These are phyloP conservation scores for Aporophyla nigra DNA, from an alignment of 2,888 invertebrate genomes.

Conservation along the genomic window DNA sequence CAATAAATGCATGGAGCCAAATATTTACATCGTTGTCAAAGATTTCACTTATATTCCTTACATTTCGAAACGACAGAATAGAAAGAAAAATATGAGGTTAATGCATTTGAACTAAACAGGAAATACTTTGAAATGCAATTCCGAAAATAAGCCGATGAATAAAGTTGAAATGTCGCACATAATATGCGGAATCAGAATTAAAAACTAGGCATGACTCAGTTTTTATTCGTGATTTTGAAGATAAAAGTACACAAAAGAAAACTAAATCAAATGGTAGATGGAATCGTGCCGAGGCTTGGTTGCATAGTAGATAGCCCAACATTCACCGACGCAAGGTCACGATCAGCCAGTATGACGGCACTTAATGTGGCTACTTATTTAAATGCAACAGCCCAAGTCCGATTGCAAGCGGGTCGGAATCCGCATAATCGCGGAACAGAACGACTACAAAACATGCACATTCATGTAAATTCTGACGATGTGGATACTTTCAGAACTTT, in stretches of 20 bases:
- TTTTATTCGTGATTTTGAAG: constrained; percentile 17
- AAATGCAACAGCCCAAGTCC: constrained; percentile 67
- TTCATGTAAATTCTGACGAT: constrained; percentile 20
- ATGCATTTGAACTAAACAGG: constrained; percentile 36
- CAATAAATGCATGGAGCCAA: constrained; percentile 71
- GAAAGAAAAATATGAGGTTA: constrained; percentile 17
- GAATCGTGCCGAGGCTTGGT: constrained; percentile 67
- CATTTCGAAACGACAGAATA: constrained; percentile 24
- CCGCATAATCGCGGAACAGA: constrained; percentile 40
- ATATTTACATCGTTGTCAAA: constrained; percentile 66
- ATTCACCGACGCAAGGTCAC: constrained; percentile 80
- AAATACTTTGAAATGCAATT: constrained; percentile 24
- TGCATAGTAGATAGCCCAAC: constrained; percentile 61
- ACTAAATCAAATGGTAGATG: constrained; percentile 44
- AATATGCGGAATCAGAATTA: constrained; percentile 1
- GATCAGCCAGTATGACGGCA: constrained; percentile 74
- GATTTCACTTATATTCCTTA: constrained; percentile 39
- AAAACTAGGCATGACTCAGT: neutral
- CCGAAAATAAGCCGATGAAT: neutral
- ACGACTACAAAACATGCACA: constrained; percentile 36
- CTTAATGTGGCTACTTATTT: constrained; percentile 72
- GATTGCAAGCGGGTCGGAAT: constrained; percentile 48
- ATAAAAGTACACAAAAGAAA: constrained; percentile 56
- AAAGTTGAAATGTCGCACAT: constrained; percentile 1
- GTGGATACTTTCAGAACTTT: constrained; percentile 17